Percentiles rank a stretch among this genome's conserved stretches.
Evolutionary conservation across 2,113 vertebrate genomes (phyloP).

Genomic region (Castor canadensis): DNA sequence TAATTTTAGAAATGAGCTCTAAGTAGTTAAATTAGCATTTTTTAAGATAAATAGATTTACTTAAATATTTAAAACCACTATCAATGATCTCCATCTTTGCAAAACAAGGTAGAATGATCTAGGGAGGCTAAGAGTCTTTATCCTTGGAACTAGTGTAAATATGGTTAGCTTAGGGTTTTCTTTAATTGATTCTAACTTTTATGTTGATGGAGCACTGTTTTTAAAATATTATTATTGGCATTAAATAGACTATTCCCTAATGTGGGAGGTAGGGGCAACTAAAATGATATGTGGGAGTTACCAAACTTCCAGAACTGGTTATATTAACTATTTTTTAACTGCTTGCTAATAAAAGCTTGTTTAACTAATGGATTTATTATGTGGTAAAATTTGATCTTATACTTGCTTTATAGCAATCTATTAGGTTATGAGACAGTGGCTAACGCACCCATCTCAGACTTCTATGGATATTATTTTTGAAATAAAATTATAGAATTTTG

Average conservation of each 20-base stretch:
- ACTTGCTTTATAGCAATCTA: background rate
- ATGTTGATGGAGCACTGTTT: background rate
- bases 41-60: background rate
- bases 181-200: background rate
- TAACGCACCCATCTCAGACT: background rate
- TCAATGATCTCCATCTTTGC: background rate
- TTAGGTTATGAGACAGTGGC: background rate
- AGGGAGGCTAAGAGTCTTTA: background rate
- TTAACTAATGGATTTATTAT: background rate
- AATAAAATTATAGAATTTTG: background rate
- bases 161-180: background rate
- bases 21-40: background rate
- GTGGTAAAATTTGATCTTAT: background rate
- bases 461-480: background rate
- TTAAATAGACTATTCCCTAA: background rate
- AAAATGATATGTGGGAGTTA: background rate
- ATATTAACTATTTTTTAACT: background rate
- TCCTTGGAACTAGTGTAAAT: background rate
- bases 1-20: background rate
- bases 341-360: background rate
- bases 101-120: background rate
- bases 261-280: background rate
- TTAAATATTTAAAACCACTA: background rate
- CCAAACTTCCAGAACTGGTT: background rate
- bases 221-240: background rate